Evolutionary conservation across 2,888 invertebrate genomes (phyloP).

Genomic region (Eupithecia vulgata): DNA sequence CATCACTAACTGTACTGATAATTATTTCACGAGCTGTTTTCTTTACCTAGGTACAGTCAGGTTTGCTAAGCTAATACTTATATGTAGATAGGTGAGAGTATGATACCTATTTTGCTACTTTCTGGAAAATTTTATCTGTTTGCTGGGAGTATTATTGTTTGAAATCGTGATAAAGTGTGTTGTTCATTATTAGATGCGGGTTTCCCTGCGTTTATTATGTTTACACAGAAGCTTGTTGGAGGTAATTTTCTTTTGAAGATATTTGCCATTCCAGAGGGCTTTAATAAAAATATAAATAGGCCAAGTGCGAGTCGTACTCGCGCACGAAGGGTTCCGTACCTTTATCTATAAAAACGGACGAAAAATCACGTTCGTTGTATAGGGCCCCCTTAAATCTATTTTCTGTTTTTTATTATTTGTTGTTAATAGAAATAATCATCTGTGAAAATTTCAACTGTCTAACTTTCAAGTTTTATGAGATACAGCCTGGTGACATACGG

Average conservation of each 20-base stretch:
- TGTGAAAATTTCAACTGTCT: too few relatives aligned
- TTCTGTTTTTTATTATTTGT: too few relatives aligned
- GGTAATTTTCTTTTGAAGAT: conserved; percentile 4
- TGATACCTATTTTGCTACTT: conserved; percentile 3
- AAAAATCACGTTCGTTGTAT: too few relatives aligned
- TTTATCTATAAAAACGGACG: too few relatives aligned
- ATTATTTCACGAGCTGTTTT: conserved; percentile 20
- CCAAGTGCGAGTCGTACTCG: too few relatives aligned
- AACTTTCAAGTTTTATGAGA: too few relatives aligned
- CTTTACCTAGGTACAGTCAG: neutral
- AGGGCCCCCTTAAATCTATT: too few relatives aligned
- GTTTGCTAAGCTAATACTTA: conserved; percentile 7
- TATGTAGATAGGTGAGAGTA: neutral
- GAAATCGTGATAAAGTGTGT: conserved; percentile 25
- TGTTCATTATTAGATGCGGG: conserved; percentile 30
- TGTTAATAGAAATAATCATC: too few relatives aligned
- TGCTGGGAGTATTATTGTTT: conserved; percentile 35
- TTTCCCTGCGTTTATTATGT: conserved; percentile 28
- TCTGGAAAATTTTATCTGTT: conserved; percentile 32
- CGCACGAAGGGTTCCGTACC: too few relatives aligned
- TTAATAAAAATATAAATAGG: too few relatives aligned
- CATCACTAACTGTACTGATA: neutral
- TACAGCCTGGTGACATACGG: too few relatives aligned
- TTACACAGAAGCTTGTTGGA: conserved; percentile 16
- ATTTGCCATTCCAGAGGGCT: neutral